phyloP scores from a whole-genome alignment of 92 coral and sea anemone species.

The Siderastrea radians region DNA sequence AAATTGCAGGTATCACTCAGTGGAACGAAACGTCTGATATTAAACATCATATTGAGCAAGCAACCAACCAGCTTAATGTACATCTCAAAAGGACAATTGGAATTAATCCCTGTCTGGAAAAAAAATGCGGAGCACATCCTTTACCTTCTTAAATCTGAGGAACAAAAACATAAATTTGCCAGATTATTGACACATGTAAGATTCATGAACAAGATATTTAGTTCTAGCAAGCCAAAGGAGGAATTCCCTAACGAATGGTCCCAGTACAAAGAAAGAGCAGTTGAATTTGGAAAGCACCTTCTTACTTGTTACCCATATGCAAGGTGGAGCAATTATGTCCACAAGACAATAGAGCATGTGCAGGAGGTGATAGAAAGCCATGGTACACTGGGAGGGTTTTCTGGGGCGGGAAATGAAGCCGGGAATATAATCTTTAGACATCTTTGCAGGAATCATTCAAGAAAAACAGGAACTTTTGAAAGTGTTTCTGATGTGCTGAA shows the following conservation, averaged over 20 bases:
- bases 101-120: constrained; percentile 46
- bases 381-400: constrained; percentile 41
- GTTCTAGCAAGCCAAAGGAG: constrained; percentile 33
- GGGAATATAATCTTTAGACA: constrained; percentile 50
- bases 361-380: constrained; percentile 42
- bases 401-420: constrained; percentile 49
- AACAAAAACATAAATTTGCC: constrained; percentile 17
- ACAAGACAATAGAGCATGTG: constrained; percentile 45
- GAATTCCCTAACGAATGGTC: constrained; percentile 38
- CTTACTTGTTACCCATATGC: constrained; percentile 32
- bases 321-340: constrained; percentile 55
- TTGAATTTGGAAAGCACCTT: constrained; percentile 33
- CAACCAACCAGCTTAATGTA: constrained; percentile 29
- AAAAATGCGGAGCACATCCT: constrained; percentile 36
- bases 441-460: constrained; percentile 45
- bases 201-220: constrained; percentile 31
- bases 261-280: constrained; percentile 16
- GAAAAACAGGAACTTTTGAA: constrained; percentile 25
- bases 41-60: constrained; percentile 32
- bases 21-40: constrained; percentile 48
- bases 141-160: constrained; percentile 27
- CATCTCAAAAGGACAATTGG: constrained; percentile 42
- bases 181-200: neutral
- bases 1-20: constrained; percentile 45
- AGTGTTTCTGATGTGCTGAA: constrained; percentile 42